phyloP scores from a whole-genome alignment of 2,113 vertebrate genomes.

The Cheilinus undulatus region DNA sequence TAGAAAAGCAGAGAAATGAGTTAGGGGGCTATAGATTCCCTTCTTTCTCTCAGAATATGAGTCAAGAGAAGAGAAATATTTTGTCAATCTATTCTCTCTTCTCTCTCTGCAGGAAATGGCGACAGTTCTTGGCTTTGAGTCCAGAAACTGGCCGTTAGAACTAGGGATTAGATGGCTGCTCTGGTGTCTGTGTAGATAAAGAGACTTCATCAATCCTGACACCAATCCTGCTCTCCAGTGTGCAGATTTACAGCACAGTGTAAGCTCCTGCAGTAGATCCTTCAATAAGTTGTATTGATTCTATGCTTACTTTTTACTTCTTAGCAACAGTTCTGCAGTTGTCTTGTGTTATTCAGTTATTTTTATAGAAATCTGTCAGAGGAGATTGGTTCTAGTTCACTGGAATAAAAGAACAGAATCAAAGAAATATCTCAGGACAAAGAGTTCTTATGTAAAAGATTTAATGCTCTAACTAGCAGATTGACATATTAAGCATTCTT shows the following conservation, averaged over 20 bases:
- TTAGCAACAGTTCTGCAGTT: not conserved
- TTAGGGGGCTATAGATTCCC: constrained; percentile 7
- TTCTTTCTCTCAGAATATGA: constrained; percentile 30
- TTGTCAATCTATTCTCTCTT: constrained; percentile 22
- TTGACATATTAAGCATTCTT: constrained; percentile 7
- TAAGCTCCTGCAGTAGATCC: not conserved
- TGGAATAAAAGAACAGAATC: too few relatives aligned
- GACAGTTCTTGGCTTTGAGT: constrained; percentile 43
- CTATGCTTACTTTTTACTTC: not conserved
- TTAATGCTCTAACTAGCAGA: constrained; percentile 7
- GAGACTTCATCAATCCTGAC: constrained; percentile 31
- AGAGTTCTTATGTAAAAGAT: constrained; percentile 7
- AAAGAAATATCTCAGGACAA: constrained; percentile 26
- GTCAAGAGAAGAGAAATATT: constrained; percentile 2
- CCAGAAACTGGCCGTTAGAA: constrained; percentile 40
- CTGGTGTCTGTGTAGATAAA: constrained; percentile 44
- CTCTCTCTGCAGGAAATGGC: constrained; percentile 22
- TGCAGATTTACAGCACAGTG: constrained; percentile 13
- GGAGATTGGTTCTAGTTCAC: too few relatives aligned
- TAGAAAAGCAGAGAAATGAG: constrained; percentile 14
- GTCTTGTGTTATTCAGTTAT: not conserved
- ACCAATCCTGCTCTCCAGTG: constrained; percentile 5
- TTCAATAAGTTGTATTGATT: not conserved
- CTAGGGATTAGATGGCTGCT: constrained; percentile 39
- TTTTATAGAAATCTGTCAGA: too few relatives aligned